phyloP scores from a whole-genome alignment of 2,888 invertebrate genomes.

The Buathra laborator region DNA sequence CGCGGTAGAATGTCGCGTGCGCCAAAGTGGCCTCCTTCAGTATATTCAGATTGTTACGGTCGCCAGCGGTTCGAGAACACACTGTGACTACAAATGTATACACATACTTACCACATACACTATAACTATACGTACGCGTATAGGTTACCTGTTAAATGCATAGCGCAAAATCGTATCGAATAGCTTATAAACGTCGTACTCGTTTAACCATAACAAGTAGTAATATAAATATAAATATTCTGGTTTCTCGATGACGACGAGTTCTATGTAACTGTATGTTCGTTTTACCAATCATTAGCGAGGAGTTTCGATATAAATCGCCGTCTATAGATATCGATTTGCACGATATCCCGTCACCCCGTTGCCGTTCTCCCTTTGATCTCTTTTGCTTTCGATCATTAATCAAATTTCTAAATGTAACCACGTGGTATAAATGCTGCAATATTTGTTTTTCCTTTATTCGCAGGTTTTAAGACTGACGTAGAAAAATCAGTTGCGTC shows the following conservation, averaged over 20 bases:
- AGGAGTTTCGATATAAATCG: conserved; percentile 60
- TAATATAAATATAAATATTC: conserved; percentile 58
- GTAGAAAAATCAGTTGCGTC: conserved; percentile 62
- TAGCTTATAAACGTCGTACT: conserved; percentile 59
- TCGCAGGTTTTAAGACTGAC: conserved; percentile 58
- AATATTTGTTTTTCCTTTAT: conserved; percentile 62
- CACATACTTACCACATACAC: neutral
- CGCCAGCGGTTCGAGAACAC: neutral
- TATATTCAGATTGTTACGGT: conserved; percentile 44
- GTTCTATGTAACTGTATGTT: conserved; percentile 2
- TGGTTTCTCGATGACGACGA: conserved; percentile 36
- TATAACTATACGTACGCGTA: neutral
- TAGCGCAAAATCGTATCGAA: conserved; percentile 57
- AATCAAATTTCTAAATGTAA: conserved; percentile 63
- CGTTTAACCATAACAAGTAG: conserved; percentile 56
- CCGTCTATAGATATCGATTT: conserved; percentile 61
- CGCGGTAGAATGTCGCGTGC: conserved; percentile 44
- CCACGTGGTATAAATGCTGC: conserved; percentile 11
- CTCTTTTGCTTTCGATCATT: conserved; percentile 49
- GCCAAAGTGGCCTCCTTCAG: conserved; percentile 22
- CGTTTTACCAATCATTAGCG: conserved; percentile 60
- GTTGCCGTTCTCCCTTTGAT: conserved; percentile 37
- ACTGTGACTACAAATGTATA: neutral
- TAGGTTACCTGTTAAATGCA: conserved; percentile 9
- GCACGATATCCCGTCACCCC: conserved; percentile 32